phyloP scores from a whole-genome alignment of 2,888 invertebrate genomes.

The Pandemis corylana region DNA sequence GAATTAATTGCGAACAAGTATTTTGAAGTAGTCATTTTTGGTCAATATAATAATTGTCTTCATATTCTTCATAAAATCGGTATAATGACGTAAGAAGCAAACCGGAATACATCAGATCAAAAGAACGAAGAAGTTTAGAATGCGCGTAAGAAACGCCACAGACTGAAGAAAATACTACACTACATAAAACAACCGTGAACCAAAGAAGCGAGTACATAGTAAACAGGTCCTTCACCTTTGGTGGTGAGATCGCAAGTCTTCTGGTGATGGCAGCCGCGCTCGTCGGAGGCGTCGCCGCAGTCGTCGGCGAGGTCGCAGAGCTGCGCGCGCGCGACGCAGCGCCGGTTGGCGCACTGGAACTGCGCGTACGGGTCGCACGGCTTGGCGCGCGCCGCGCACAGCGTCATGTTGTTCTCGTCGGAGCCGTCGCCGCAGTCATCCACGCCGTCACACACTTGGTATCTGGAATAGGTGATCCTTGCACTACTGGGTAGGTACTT shows the following conservation, averaged over 20 bases:
- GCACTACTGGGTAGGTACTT: too few relatives aligned
- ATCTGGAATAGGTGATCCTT: constrained; percentile 63
- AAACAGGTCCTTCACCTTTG: constrained; percentile 59
- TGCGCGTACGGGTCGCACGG: constrained; percentile 92
- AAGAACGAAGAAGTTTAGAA: too few relatives aligned
- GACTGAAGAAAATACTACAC: too few relatives aligned
- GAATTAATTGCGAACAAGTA: too few relatives aligned
- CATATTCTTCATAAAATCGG: too few relatives aligned
- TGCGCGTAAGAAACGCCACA: too few relatives aligned
- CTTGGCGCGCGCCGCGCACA: constrained; percentile 90
- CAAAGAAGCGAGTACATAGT: too few relatives aligned
- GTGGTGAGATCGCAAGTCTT: constrained; percentile 81
- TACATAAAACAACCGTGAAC: background rate
- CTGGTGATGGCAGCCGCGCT: constrained; percentile 93
- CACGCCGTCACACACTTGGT: constrained; percentile 95
- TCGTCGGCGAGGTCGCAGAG: constrained; percentile 96
- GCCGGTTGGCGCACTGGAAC: constrained; percentile 94
- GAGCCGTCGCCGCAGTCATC: constrained; percentile 98
- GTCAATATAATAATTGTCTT: too few relatives aligned
- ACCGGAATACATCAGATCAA: too few relatives aligned
- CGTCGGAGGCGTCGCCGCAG: constrained; percentile 96
- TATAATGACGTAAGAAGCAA: too few relatives aligned
- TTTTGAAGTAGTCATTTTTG: too few relatives aligned
- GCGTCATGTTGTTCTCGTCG: constrained; percentile 97
- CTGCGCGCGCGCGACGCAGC: constrained; percentile 91